These are phyloP conservation scores for Gonioctena quinquepunctata DNA, from an alignment of 1,140 invertebrate species.

Conservation along the genomic window DNA sequence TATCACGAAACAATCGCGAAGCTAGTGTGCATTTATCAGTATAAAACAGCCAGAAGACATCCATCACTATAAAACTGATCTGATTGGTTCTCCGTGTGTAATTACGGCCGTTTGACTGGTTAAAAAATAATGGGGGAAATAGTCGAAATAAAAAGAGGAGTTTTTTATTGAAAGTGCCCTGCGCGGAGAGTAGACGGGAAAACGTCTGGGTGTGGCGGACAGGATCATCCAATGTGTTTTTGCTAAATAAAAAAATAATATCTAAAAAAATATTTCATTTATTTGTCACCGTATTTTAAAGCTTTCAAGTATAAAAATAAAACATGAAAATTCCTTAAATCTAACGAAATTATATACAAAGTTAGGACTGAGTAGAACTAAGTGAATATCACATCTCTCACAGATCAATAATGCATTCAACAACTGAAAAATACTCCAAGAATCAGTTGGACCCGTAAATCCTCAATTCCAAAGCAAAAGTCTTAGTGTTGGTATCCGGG, in stretches of 20 bases:
- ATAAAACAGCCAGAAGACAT: too few species aligned
- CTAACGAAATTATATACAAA: constrained; percentile 14
- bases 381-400: constrained; percentile 14
- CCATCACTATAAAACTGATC: too few species aligned
- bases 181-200: too few species aligned
- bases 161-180: too few species aligned
- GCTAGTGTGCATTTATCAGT: too few species aligned
- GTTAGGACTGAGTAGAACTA: background rate
- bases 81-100: too few species aligned
- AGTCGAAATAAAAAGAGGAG: too few species aligned
- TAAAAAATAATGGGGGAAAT: too few species aligned
- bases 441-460: constrained; percentile 3
- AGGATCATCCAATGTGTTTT: too few species aligned
- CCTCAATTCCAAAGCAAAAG: background rate
- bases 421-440: background rate
- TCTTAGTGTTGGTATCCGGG: constrained; percentile 34
- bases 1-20: too few species aligned
- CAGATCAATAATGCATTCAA: constrained; percentile 15
- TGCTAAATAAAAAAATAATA: background rate
- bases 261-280: constrained; percentile 3
- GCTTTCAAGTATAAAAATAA: constrained; percentile 2
- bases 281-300: constrained; percentile 14
- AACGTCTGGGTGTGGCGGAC: too few species aligned
- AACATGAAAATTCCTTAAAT: background rate
- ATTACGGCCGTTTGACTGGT: too few species aligned